Evolutionary conservation across 2,888 invertebrate species (phyloP), one percentile per base, ranked within the genome.

Genomic region (Andrena dorsata): DNA sequence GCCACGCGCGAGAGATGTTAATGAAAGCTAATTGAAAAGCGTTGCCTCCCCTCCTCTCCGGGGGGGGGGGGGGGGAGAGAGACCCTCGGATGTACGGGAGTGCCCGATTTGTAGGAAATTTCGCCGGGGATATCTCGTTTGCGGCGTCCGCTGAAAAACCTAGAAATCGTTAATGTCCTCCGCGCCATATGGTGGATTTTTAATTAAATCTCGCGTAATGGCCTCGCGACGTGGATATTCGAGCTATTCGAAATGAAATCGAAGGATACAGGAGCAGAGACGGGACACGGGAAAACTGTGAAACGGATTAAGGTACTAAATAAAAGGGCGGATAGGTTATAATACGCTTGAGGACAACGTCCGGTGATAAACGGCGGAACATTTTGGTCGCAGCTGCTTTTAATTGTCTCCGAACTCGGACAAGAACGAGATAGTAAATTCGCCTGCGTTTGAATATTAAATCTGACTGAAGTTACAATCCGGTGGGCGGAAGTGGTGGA

Each of bases 151-250:
- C 26, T 28, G 41, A 30, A 41, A 8, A 26, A 13, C 32, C 35
- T 72, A 41, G 53, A 64, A 23, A 26, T 47, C 26, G 53, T 20
- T 58, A 5, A 23, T 72, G 56, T 64, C 53, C 13, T 56, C 7
- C 23, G 13, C 30, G 13, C 51, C 51, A 23, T 63, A 47, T 47
- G 47, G 53, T 30, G 30, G 74, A 74, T 77, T 77, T 82, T 86
- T 80, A 84, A 86, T 86, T 84, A 86, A 82, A 86, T 61, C 58
- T 79, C 66, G 1, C 51, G 64, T 73, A 80, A 86, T 66, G 64
- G 58, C 60, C 26, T 51, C n/a, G 32, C 26, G 47, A 47, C n/a
- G 23, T 56, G 77, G 23, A 65, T 65, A 66, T 30, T 13, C 65
- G 71, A n/a, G 61, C n/a, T 23, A 49, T 78, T 56, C 60, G 72